Conservation (phyloP, 2,113 vertebrate species). For the Corythaeola cristata region DNA sequence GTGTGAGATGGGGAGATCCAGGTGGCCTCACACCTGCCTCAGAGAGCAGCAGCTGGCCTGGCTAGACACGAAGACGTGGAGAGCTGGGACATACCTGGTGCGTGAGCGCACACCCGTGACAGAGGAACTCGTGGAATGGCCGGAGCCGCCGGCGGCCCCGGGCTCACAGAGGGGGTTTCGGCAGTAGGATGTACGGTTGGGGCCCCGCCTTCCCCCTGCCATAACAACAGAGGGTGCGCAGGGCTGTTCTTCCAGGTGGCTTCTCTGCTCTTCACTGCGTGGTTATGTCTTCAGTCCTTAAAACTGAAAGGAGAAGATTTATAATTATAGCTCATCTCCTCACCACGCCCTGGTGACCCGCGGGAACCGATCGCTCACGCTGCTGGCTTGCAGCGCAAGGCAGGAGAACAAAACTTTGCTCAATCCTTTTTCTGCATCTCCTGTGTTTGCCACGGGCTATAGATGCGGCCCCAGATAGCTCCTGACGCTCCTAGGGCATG, state of each 20-base stretch:
- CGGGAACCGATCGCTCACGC: accelerated
- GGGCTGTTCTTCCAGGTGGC: not conserved
- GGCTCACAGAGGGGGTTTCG: slow-evolving; percentile 89
- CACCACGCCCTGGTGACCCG: accelerated
- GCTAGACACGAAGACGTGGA: accelerated
- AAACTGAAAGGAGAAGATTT: not conserved
- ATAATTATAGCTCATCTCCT: accelerated
- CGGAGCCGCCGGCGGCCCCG: slow-evolving; percentile 82
- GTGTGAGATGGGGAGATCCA: not conserved
- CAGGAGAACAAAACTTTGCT: not conserved
- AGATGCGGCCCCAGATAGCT: not conserved
- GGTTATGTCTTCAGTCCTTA: not conserved
- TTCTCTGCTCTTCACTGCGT: not conserved
- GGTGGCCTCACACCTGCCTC: not conserved
- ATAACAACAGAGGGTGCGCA: slow-evolving; percentile 66
- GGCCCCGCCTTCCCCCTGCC: slow-evolving; percentile 94
- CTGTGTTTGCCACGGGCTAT: accelerated
- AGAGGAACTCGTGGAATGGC: slow-evolving; percentile 85
- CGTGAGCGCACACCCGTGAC: slow-evolving; percentile 92
- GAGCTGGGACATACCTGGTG: slow-evolving; percentile 75
- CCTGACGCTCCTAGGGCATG: not conserved
- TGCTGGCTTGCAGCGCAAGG: not conserved
- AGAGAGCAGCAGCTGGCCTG: not conserved
- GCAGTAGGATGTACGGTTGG: slow-evolving; percentile 92
- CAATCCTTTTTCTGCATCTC: not conserved